Evolutionary conservation across 2,797 vertebrate species (phyloP), one percentile per base, ranked within the genome.

Genomic region (Typhlichthys eigenmanni): DNA sequence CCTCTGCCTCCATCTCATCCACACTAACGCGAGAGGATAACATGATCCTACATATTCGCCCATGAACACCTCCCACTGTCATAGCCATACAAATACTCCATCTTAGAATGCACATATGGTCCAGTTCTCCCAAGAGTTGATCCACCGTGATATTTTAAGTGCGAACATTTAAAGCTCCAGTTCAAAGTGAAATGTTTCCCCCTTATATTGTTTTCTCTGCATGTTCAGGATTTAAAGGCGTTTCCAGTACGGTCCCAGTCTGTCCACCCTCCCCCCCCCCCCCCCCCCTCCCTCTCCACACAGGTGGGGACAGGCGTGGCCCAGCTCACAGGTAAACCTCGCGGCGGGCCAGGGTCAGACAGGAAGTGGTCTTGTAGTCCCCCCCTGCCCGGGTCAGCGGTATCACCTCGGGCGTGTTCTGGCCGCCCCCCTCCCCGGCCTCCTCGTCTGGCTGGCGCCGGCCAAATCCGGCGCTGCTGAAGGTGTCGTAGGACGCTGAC

Each of bases 321-420:
- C 9, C 9, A 9, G 38, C 38, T 95, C 95, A 98, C 95, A 99
- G 96, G 89, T 97, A 98, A 81, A 98, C 96, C 92, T 99, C 97
- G 76, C 96, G 94, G 91, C 96, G 95, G 67, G 96, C 95, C 87
- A 99, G 90, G 56, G 96, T 97, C 82, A 94, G 95, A 91, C 97
- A 96, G 84, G 97, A 96, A 66, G 96, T 94, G 90, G 96, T 96
- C 94, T 98, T 98, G 92, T 96, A 97, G 77, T 95, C 96, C 85
- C 83, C 91, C 89, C 95, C 95, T 65, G 95, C 94, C 85, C 96
- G 94, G 55, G 95, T 95, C 72, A 98, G 93, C 56, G 96, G 95
- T 80, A 98, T 98, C 92, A 96, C 96, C 91, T 98, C 96, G 9
- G 94, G 88, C 67, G 93, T 76, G 62, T 84, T 87, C 66, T 86